Evolutionary conservation across 2,888 invertebrate species (phyloP), one percentile per base, ranked within the genome.

Genomic region (Cyclophora albipunctata): DNA sequence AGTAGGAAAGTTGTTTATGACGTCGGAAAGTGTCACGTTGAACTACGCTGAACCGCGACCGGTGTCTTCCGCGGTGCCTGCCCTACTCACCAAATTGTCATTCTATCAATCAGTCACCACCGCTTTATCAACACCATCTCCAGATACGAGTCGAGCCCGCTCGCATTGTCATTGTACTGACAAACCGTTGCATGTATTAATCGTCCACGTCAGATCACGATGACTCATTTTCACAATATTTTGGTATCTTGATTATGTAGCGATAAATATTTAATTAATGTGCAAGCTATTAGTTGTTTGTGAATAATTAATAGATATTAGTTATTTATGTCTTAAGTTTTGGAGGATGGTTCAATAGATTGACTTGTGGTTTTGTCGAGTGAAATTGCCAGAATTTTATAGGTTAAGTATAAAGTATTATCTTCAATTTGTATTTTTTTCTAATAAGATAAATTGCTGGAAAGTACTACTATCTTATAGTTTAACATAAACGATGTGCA

Each of bases 1-100:
- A 79, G 77, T 85, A 88, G 85, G 88, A 88, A 88, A 88, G 88
- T 88, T 86, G 84, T 82, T 83, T 81, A 82, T 86, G 86, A 85
- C 84, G 84, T 83, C 75, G 75, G 75, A 81, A 89, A 89, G 89
- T 89, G 85, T 89, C 85, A 88, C 89, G 75, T 81, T 88, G 89
- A 89, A 88, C 89, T 78, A 86, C 69, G 77, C 77, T 89, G 89
- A 89, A 88, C 89, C 80, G 77, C 74, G 74, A 73, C 71, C 78
- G 70, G 72, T 76, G 83, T 84, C 83, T 84, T 83, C 83, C 74
- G 78, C 74, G 73, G 75, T 78, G 68, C 64, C 75, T 86, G 87
- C 79, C 86, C 86, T 85, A 88, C 87, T 87, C 85, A 82, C 81
- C 65, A 83, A 85, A 81, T 80, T 84, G 85, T 84, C 84, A 86